Evolutionary conservation across 92 coral and sea anemone genomes (phyloP).

Genomic region (Blastomussa wellsi): DNA sequence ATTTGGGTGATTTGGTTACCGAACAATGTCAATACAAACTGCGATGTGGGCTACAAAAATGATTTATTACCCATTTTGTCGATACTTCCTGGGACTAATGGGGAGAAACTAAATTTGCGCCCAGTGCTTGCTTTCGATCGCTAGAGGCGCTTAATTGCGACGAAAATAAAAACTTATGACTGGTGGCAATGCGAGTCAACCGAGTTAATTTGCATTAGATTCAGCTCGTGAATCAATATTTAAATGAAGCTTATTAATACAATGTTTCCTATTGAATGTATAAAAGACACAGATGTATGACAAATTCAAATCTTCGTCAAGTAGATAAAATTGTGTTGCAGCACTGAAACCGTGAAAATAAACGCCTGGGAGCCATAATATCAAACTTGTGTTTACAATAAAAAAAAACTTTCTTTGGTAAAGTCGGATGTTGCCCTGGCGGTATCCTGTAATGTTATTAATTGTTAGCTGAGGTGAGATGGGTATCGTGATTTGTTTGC

Average conservation of each 20-base stretch:
- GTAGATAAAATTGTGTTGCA: background rate
- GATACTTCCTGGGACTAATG: background rate
- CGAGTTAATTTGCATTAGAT: background rate
- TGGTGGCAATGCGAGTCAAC: too few species aligned
- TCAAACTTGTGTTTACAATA: background rate
- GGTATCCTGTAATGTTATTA: slow-evolving; percentile 1
- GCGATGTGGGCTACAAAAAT: background rate
- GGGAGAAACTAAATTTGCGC: background rate
- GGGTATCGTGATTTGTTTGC: slow-evolving; percentile 14
- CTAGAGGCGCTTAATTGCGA: background rate
- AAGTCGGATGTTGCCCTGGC: background rate
- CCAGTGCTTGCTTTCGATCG: background rate
- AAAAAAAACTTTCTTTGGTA: background rate
- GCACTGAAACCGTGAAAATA: background rate
- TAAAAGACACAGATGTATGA: background rate
- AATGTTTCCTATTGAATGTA: background rate
- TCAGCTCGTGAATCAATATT: background rate
- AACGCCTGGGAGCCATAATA: background rate
- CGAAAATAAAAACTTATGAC: too few species aligned
- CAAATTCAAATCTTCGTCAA: background rate
- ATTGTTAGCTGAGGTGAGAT: background rate
- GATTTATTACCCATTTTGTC: background rate
- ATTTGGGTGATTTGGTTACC: too few species aligned
- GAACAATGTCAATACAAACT: too few species aligned
- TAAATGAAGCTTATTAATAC: background rate